Evolutionary conservation across 2,888 invertebrate species (phyloP), one percentile per base, ranked within the genome.

Genomic region (Tuberolachnus salignus): DNA sequence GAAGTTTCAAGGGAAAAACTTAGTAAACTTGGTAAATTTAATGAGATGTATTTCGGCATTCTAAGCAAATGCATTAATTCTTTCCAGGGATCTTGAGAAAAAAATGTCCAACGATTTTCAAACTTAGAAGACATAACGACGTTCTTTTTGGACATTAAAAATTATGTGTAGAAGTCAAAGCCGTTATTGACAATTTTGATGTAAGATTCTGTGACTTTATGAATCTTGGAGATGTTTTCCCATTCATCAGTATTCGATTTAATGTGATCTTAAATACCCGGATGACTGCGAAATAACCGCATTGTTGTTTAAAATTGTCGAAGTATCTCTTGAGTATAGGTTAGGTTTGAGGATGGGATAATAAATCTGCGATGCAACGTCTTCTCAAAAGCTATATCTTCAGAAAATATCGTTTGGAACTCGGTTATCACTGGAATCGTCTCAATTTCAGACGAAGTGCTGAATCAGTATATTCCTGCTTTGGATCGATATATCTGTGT

Each of bases 221-320:
- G 34, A 34, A 34, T 8, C 10, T 46, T 14, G 46, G 10, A 46
- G 10, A 46, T 46, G 46, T 46, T 3, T 8, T 46, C 14, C 46
- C 46, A 14, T 46, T 8, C 10, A 14, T 13, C 64, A 67, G 67
- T 69, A 34, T 34, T 34, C 26, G 51, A 53, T 53, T 69, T 55
- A 44, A 70, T 26, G 55, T 21, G 16, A 34, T 55, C 16, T 67
- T 55, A 55, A 70, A 70, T 55, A 57, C 70, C 44, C 44, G 55
- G 21, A 44, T 44, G n/a, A 55, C 21, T 44, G 55, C 55, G 44
- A 55, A 55, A 53, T 53, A 42, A 13, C 34, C 11, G 34, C 34
- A 69, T 51, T 21, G 51, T 53, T 53, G 69, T 69, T 53, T 53
- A 51, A 53, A 34, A 69, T 69, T 69, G 69, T 53, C 69, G 34